Conservation (phyloP, 2,797 vertebrate species). For the Pygocentrus nattereri region DNA sequence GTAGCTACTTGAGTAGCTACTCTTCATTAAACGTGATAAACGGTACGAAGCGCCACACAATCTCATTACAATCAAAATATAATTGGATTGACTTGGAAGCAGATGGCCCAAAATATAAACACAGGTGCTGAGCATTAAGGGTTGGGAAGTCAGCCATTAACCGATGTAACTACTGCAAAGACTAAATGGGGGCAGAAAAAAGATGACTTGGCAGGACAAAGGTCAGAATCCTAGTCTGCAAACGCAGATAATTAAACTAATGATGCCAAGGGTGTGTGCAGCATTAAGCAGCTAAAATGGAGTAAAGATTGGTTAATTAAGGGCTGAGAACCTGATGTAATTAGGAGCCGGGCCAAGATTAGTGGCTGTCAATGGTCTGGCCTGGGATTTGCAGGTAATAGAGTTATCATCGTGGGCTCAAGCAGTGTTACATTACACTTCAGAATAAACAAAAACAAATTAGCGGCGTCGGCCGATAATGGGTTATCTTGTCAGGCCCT, state of each 20-base stretch:
- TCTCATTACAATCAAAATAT: constrained; percentile 43
- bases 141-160: constrained; percentile 52
- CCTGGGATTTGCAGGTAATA: constrained; percentile 80
- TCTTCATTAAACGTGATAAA: constrained; percentile 30
- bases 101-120: constrained; percentile 52
- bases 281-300: constrained; percentile 80
- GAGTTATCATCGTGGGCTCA: constrained; percentile 80
- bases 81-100: constrained; percentile 42
- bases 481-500: constrained; percentile 79
- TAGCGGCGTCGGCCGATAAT: constrained; percentile 76
- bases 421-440: constrained; percentile 82
- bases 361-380: constrained; percentile 71
- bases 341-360: constrained; percentile 82
- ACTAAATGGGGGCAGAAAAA: constrained; percentile 7
- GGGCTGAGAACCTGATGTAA: constrained; percentile 82
- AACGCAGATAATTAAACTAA: constrained; percentile 72
- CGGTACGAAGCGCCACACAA: background rate
- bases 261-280: constrained; percentile 70
- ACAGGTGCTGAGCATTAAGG: constrained; percentile 53
- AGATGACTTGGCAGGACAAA: constrained; percentile 64
- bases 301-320: constrained; percentile 87
- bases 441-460: constrained; percentile 88
- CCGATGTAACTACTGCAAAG: constrained; percentile 33
- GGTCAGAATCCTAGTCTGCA: constrained; percentile 69
- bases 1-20: background rate